Percentiles rank a stretch among this genome's conserved stretches.
phyloP scores from a whole-genome alignment of 2,888 invertebrate species.

The Megaustenia siamemsis region DNA sequence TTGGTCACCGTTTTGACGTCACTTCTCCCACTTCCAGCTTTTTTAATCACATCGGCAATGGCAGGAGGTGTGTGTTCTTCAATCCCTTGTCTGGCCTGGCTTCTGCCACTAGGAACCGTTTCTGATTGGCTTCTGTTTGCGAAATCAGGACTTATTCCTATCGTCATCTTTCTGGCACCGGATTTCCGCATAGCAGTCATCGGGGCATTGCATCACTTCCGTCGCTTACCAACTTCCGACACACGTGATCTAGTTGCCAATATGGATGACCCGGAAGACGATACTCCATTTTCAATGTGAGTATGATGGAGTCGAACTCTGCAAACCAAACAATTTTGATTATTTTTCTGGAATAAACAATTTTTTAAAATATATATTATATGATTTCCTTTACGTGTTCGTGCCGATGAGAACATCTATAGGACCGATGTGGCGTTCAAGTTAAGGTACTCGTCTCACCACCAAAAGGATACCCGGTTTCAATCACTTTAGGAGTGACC shows the following conservation, averaged over 20 bases:
- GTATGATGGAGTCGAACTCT: background rate
- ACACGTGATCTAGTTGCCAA: constrained; percentile 57
- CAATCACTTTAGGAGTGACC: no score
- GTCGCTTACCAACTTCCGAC: constrained; percentile 57
- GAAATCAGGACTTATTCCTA: constrained; percentile 58
- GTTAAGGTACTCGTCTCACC: no score
- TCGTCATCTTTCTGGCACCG: constrained; percentile 53
- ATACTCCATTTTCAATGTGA: constrained; percentile 53
- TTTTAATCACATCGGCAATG: constrained; percentile 55
- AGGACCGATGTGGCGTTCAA: no score
- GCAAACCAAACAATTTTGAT: no score
- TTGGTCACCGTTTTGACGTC: constrained; percentile 53
- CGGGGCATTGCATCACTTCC: constrained; percentile 59
- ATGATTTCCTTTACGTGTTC: no score
- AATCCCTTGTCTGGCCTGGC: constrained; percentile 53
- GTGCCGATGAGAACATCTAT: no score
- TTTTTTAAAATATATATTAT: no score
- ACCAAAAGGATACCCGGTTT: no score
- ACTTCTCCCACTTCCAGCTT: constrained; percentile 57
- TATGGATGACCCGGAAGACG: constrained; percentile 53
- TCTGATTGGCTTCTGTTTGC: constrained; percentile 60
- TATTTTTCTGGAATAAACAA: no score
- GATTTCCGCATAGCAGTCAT: constrained; percentile 56
- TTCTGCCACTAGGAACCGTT: constrained; percentile 56
- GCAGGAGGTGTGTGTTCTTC: constrained; percentile 55